A percentile compares a stretch with the other conserved stretches of the same genome.
Conservation (phyloP, 2,888 invertebrate species). For the Mimachlamys varia region DNA sequence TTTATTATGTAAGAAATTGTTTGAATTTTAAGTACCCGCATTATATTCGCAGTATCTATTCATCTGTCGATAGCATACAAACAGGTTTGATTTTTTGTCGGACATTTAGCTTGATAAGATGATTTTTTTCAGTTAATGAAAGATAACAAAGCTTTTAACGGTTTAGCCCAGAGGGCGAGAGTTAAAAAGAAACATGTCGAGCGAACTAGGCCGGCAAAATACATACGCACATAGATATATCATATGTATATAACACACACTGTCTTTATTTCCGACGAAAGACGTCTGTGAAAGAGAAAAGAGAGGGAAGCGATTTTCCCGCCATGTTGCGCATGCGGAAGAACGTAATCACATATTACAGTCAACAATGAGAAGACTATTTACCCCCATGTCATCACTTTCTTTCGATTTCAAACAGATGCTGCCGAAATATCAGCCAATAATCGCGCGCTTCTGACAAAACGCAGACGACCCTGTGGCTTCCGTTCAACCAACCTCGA, state of each 20-base stretch:
- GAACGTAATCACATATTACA: neutral
- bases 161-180: conserved; percentile 9
- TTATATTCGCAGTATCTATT: neutral
- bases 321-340: conserved; percentile 16
- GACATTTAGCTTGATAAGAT: neutral
- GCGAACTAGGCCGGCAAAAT: conserved; percentile 25
- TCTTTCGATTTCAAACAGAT: conserved; percentile 27
- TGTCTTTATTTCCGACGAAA: conserved; percentile 6
- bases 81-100: neutral
- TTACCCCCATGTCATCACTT: conserved; percentile 18
- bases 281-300: neutral
- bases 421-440: conserved; percentile 18
- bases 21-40: neutral
- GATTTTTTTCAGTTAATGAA: neutral
- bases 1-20: neutral
- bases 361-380: conserved; percentile 27
- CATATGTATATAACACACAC: neutral
- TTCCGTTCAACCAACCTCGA: conserved; percentile 11
- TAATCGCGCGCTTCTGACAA: conserved; percentile 7
- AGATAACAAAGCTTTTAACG: neutral
- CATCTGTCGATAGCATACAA: neutral
- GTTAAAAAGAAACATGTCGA: conserved; percentile 13
- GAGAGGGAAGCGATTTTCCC: neutral
- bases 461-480: conserved; percentile 1
- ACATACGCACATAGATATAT: neutral